Evolutionary conservation across 2,888 invertebrate genomes (phyloP), one percentile per base, ranked within the genome.

Genomic region (Patella pellucida): DNA sequence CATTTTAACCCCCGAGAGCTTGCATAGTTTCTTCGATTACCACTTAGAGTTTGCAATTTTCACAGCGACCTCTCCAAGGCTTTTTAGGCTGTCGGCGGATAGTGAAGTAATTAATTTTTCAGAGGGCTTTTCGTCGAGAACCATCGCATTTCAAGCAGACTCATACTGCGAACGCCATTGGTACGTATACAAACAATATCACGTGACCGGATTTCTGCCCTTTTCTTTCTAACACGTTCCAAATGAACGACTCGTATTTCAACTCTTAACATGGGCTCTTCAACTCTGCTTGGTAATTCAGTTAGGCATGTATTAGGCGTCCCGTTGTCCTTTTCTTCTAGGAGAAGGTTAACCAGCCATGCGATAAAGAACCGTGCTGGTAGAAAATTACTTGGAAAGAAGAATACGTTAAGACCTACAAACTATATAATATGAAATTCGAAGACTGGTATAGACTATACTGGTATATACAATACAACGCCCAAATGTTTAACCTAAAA

Each of bases 131-230:
- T 41, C 41, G 71, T 54, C 71, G 71, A 71, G 52, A 72, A 72
- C 41, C 41, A 41, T 41, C 41, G 41, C 9, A 41, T 41, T 41
- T 41, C 41, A 41, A 41, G 41, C 41, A 41, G 41, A 41, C 41
- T 41, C 41, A 41, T 41, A 41, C 41, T 41, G 41, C 41, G 41
- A 41, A 41, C 41, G 41, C 41, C 41, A 41, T 9, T 41, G 41
- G 41, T 41, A 41, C 72, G 68, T 73, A 68, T 73, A 68, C 73
- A 73, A 73, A 73, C 52, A 73, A 27, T 41, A 68, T 62, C 73
- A 73, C 73, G 73, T 73, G 73, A 73, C 73, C 73, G 73, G 73
- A 73, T 73, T 68, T 73, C 51, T 68, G 73, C 68, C 73, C 51
- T 73, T 51, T 73, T 68, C 68, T 73, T 68, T 31, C 68, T 68